Percentiles rank a stretch among this genome's conserved stretches.
Conservation (phyloP, 2,888 invertebrate genomes). For the Thera britannica region DNA sequence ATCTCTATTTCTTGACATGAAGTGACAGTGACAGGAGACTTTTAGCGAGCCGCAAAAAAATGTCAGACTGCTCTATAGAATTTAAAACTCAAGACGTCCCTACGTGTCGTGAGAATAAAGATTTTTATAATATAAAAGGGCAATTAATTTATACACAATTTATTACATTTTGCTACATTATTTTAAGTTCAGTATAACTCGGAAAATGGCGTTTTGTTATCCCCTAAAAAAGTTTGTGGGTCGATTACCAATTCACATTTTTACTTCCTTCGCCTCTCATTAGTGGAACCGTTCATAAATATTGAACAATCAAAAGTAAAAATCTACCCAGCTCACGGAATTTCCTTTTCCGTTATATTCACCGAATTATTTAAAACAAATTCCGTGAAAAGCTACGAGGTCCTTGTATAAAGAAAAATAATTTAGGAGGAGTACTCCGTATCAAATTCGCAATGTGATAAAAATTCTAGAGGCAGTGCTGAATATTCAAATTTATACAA, state of each 20-base stretch:
- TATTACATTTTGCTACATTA: conserved; percentile 50
- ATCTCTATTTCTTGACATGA: too few species aligned
- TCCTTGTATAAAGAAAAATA: conserved; percentile 46
- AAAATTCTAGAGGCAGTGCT: conserved; percentile 57
- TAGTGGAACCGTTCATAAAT: conserved; percentile 41
- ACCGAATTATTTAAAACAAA: conserved; percentile 46
- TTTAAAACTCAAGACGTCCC: too few species aligned
- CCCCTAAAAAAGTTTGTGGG: conserved; percentile 33
- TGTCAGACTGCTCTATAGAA: too few species aligned
- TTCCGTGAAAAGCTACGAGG: conserved; percentile 44
- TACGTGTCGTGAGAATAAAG: too few species aligned
- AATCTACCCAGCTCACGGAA: conserved; percentile 39
- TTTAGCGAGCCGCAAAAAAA: too few species aligned
- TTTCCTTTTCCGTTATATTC: conserved; percentile 38
- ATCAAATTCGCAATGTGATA: conserved; percentile 61
- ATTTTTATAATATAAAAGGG: too few species aligned
- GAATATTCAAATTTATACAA: conserved; percentile 69
- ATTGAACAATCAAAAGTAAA: conserved; percentile 44
- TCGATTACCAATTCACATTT: conserved; percentile 39
- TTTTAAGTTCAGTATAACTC: conserved; percentile 32
- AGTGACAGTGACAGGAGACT: too few species aligned
- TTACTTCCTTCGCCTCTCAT: conserved; percentile 38
- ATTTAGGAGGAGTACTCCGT: conserved; percentile 50
- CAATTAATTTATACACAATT: too few species aligned
- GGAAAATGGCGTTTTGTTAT: conserved; percentile 60